These are phyloP conservation scores for Lepidonotus clava DNA, from an alignment of 2,888 invertebrate species.

Conservation along the genomic window DNA sequence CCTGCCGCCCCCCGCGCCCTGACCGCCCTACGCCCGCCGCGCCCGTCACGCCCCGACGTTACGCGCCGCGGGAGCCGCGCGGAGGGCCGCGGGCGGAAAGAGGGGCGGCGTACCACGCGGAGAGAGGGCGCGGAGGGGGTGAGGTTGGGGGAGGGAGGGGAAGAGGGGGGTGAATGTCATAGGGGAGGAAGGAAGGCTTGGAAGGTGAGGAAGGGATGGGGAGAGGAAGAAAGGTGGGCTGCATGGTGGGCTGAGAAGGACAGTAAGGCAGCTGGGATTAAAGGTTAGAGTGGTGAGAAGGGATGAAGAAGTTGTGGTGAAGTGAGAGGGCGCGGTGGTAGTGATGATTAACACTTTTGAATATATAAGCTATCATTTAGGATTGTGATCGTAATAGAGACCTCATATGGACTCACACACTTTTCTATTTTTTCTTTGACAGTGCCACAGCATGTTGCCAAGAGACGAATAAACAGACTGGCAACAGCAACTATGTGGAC, in stretches of 20 bases:
- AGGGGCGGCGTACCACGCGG: background rate
- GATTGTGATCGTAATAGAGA: no score
- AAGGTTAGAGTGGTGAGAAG: background rate
- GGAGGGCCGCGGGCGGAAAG: background rate
- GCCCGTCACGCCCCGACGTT: slow-evolving; percentile 25
- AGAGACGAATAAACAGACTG: no score
- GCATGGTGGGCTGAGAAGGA: background rate
- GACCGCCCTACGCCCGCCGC: background rate
- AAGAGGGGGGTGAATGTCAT: background rate
- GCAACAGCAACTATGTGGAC: no score
- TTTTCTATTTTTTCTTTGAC: no score
- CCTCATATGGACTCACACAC: no score
- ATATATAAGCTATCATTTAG: no score
- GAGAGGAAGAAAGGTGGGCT: background rate
- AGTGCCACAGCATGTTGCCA: no score
- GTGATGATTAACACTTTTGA: background rate
- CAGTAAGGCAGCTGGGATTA: background rate
- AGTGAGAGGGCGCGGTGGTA: background rate
- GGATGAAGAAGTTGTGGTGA: background rate
- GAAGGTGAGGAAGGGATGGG: background rate
- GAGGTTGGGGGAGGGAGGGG: background rate
- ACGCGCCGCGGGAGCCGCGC: slow-evolving; percentile 17
- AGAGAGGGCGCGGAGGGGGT: background rate
- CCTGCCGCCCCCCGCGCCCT: background rate
- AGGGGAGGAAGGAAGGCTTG: background rate